A percentile compares a stretch with the other conserved stretches of the same genome.
phyloP scores from a whole-genome alignment of 2,797 vertebrate genomes.

The Pterois miles region DNA sequence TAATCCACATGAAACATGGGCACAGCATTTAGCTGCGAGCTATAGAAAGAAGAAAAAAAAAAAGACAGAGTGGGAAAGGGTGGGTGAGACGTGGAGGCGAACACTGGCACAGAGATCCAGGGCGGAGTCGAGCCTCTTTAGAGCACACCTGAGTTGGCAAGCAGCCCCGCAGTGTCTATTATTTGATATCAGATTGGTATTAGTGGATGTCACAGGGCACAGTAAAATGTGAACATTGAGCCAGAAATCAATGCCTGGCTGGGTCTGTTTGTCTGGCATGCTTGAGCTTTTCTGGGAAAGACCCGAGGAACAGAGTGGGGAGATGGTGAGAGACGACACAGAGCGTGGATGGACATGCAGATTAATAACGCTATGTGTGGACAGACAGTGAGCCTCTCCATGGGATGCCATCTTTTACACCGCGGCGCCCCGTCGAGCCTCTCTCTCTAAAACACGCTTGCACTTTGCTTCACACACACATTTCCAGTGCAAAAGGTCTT shows the following conservation, averaged over 20 bases:
- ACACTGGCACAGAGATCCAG: conserved; percentile 45
- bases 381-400: conserved; percentile 63
- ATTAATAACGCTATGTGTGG: conserved; percentile 61
- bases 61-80: conserved; percentile 4
- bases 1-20: conserved; percentile 81
- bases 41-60: conserved; percentile 35
- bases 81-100: conserved; percentile 21
- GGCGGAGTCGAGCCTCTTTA: conserved; percentile 25
- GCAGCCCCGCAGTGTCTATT: conserved; percentile 59
- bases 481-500: conserved; percentile 51
- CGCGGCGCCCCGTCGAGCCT: conserved; percentile 41
- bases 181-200: conserved; percentile 75
- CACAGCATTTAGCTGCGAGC: conserved; percentile 56
- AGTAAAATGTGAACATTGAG: conserved; percentile 68
- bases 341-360: conserved; percentile 45
- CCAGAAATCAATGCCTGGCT: conserved; percentile 72
- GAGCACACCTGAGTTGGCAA: conserved; percentile 65
- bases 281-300: conserved; percentile 49
- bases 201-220: conserved; percentile 73
- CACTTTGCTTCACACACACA: conserved; percentile 36
- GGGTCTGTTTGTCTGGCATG: conserved; percentile 55
- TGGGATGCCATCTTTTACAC: conserved; percentile 53
- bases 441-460: conserved; percentile 25
- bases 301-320: not conserved
- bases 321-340: conserved; percentile 43